Percentiles rank a stretch among this genome's conserved stretches.
Conservation (phyloP, 64 coral and sea anemone genomes). For the Montipora efflorescens region DNA sequence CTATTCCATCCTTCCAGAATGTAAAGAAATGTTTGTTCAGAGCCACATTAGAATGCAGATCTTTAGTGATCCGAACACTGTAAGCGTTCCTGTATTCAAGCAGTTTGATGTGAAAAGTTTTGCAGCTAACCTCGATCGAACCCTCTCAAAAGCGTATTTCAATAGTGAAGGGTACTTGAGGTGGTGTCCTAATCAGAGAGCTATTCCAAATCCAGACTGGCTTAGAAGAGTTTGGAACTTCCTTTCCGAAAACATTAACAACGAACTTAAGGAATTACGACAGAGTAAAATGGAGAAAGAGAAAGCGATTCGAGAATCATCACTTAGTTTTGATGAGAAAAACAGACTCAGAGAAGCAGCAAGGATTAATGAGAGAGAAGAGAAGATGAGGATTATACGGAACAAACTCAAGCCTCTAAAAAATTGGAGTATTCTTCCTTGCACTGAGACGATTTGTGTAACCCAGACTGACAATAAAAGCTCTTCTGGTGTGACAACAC, state of each 20-base stretch:
- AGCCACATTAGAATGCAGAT: neutral
- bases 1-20: constrained; percentile 39
- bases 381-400: neutral
- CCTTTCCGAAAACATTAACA: neutral
- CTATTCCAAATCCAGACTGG: constrained; percentile 39
- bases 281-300: neutral
- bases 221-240: constrained; percentile 45
- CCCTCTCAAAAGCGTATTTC: neutral
- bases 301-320: neutral
- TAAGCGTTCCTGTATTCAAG: constrained; percentile 19
- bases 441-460: constrained; percentile 16
- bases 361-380: neutral
- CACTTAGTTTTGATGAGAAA: neutral
- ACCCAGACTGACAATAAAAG: neutral
- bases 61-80: constrained; percentile 10
- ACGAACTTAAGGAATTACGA: neutral
- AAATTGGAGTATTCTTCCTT: constrained; percentile 57
- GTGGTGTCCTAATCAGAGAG: constrained; percentile 17
- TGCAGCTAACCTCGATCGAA: constrained; percentile 24
- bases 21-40: constrained; percentile 70
- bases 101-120: constrained; percentile 46
- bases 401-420: constrained; percentile 34
- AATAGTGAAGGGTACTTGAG: neutral
- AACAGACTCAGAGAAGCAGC: neutral
- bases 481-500: neutral